These are phyloP conservation scores for Abscondita cerata DNA, from an alignment of 2,888 invertebrate genomes.

Conservation along the genomic window DNA sequence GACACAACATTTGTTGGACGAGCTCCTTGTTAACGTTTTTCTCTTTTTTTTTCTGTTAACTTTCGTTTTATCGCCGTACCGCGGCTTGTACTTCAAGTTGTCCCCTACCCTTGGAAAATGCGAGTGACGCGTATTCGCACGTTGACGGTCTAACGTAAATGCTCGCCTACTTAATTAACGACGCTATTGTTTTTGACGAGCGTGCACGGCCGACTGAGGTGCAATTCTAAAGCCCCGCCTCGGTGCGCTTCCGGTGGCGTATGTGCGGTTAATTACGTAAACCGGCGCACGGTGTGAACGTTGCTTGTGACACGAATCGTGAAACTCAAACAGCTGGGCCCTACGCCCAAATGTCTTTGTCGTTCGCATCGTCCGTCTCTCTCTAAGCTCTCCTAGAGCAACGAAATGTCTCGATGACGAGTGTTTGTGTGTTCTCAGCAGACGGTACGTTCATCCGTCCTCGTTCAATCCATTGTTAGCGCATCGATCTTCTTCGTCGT, in stretches of 20 bases:
- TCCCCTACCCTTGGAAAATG: slow-evolving; percentile 21
- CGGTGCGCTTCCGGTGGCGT: background rate
- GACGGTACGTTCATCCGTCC: slow-evolving; percentile 24
- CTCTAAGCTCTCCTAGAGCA: slow-evolving; percentile 27
- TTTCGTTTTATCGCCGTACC: slow-evolving; percentile 33
- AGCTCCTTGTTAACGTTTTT: slow-evolving; percentile 14
- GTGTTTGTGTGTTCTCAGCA: slow-evolving; percentile 30
- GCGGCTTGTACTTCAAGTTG: slow-evolving; percentile 27
- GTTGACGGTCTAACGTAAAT: background rate
- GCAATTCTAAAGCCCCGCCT: background rate
- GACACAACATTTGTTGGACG: slow-evolving; percentile 28
- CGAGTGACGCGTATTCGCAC: slow-evolving; percentile 2
- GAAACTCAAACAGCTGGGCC: slow-evolving; percentile 39
- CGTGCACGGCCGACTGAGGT: no score
- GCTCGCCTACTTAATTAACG: background rate
- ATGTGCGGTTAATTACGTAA: slow-evolving; percentile 14
- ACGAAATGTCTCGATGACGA: slow-evolving; percentile 36
- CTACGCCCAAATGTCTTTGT: slow-evolving; percentile 25
- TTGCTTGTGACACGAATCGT: slow-evolving; percentile 30
- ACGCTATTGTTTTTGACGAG: background rate
- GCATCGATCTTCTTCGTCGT: slow-evolving; percentile 20
- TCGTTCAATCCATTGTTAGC: slow-evolving; percentile 29
- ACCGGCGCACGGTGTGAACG: slow-evolving; percentile 22
- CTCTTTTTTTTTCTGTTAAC: slow-evolving; percentile 21
- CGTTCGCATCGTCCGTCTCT: slow-evolving; percentile 17